Conservation (phyloP, 37 sponge, comb jelly and placozoan species). For the Bolinopsis microptera region DNA sequence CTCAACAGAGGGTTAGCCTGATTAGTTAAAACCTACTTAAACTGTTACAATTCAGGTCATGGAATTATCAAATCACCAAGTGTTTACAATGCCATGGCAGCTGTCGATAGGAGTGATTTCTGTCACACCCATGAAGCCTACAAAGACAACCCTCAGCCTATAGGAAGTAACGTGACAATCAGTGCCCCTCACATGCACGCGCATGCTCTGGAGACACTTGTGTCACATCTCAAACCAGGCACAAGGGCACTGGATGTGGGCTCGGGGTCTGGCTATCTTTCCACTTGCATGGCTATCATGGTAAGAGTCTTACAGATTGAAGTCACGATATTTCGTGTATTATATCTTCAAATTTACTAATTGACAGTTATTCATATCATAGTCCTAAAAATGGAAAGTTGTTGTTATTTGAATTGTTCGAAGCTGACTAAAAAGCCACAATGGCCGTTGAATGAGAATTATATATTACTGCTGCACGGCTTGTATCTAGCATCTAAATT, state of each 20-base stretch:
- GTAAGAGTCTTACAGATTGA: no score
- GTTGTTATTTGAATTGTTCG: no score
- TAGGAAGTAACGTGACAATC: constrained; percentile 91
- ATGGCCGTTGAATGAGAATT: no score
- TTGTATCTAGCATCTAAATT: no score
- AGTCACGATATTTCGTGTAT: no score
- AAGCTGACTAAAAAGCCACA: no score
- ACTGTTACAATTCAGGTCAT: constrained; percentile 17
- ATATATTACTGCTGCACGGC: no score
- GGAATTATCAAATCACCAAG: constrained; percentile 73
- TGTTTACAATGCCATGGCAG: constrained; percentile 84
- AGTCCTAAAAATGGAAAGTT: no score
- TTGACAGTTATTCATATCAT: no score
- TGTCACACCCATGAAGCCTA: constrained; percentile 75
- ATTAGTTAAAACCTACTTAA: background rate
- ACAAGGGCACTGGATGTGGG: constrained; percentile 83
- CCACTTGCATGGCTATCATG: constrained; percentile 92
- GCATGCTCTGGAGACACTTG: constrained; percentile 85
- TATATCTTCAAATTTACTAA: no score
- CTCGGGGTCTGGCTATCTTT: constrained; percentile 92
- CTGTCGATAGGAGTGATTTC: constrained; percentile 80
- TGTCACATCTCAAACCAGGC: constrained; percentile 80
- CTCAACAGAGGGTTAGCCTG: background rate
- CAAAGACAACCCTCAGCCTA: constrained; percentile 90
- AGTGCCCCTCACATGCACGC: constrained; percentile 99